Evolutionary conservation across 2,113 vertebrate species (phyloP).

Genomic region (Butastur rufipennis): DNA sequence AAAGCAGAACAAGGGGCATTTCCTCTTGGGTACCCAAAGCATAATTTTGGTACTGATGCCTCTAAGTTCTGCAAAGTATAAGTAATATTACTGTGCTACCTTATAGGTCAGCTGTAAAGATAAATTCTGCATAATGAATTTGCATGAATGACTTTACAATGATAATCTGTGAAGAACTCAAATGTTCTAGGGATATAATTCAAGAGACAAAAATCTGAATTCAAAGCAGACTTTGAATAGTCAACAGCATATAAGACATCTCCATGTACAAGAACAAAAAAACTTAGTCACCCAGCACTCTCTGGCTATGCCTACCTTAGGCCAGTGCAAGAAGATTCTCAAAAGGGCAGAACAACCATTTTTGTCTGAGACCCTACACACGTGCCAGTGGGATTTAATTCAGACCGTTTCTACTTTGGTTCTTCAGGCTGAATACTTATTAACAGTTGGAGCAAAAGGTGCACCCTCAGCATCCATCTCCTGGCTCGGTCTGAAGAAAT

Average conservation of each 20-base stretch:
- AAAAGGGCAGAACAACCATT: not conserved
- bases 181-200: not conserved
- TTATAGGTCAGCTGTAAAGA: not conserved
- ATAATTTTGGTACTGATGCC: not conserved
- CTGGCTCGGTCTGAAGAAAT: not conserved
- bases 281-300: not conserved
- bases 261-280: not conserved
- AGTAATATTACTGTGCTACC: not conserved
- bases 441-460: not conserved
- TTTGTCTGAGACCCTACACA: not conserved
- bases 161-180: not conserved
- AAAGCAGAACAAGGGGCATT: not conserved
- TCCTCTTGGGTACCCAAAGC: not conserved
- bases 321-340: not conserved
- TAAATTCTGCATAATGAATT: not conserved
- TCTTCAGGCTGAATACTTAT: not conserved
- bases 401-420: not conserved
- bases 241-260: not conserved
- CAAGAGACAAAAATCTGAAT: not conserved
- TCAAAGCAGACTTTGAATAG: not conserved
- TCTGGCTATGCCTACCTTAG: not conserved
- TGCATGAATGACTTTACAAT: not conserved
- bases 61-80: not conserved
- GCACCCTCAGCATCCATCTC: not conserved
- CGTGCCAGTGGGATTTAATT: not conserved